Percentiles rank a stretch among this genome's conserved stretches.
These are phyloP conservation scores for Chlorops oryzae DNA, from an alignment of 1,140 invertebrate genomes.

Conservation along the genomic window DNA sequence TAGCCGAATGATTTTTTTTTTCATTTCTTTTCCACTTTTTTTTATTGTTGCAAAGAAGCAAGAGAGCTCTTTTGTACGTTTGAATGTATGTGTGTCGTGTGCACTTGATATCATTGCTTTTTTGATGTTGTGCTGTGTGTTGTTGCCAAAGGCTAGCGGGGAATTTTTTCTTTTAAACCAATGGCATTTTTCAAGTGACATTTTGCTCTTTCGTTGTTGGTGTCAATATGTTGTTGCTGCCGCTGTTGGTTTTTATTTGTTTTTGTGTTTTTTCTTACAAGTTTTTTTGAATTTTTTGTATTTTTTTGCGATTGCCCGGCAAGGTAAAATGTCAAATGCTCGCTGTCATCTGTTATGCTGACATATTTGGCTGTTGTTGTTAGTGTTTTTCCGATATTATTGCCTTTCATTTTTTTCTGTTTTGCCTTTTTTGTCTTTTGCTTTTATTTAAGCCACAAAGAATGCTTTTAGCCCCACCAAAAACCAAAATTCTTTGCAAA, in stretches of 20 bases:
- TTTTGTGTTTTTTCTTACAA: slow-evolving; percentile 1
- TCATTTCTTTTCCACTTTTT: slow-evolving; percentile 12
- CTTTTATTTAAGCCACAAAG: too few relatives aligned
- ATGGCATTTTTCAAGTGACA: slow-evolving; percentile 49
- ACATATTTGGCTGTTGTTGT: slow-evolving; percentile 15
- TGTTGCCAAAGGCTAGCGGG: slow-evolving; percentile 15
- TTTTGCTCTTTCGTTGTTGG: slow-evolving; percentile 31
- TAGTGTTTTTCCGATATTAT: too few relatives aligned
- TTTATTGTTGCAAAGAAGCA: slow-evolving; percentile 17
- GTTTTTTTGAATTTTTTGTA: slow-evolving; percentile 3
- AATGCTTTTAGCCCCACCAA: too few relatives aligned
- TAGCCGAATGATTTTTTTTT: slow-evolving; percentile 14
- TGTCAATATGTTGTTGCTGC: slow-evolving; percentile 29
- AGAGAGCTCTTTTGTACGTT: background rate
- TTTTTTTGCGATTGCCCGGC: slow-evolving; percentile 13
- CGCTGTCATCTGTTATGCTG: slow-evolving; percentile 41
- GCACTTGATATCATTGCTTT: background rate
- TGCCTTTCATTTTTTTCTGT: too few relatives aligned
- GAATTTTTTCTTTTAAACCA: slow-evolving; percentile 40
- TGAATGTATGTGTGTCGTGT: slow-evolving; percentile 9
- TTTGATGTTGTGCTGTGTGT: background rate
- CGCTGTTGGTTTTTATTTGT: slow-evolving; percentile 7
- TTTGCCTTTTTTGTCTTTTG: too few relatives aligned
- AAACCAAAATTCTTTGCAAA: too few relatives aligned
- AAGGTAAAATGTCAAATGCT: slow-evolving; percentile 48